Evolutionary conservation across 2,888 invertebrate species (phyloP), one percentile per base, ranked within the genome.

Genomic region (Ernsta delagoae): DNA sequence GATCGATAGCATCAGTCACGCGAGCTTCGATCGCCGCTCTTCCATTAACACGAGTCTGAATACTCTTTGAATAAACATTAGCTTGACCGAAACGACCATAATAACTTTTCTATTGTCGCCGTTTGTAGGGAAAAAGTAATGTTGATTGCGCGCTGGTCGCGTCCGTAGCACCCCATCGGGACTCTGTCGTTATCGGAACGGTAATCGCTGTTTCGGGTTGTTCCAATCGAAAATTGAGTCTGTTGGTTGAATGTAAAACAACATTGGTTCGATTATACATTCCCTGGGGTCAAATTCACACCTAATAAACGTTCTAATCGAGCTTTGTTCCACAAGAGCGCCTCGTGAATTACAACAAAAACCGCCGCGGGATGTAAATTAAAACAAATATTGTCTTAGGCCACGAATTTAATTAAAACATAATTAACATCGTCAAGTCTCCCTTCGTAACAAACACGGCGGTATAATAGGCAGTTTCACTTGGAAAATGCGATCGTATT

Each of bases 41-140:
- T 83, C 83, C 83, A 36, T 79, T 73, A 74, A 72, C 65, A 70
- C 54, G 70, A 41, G 70, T 65, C 73, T 70, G 72, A 83, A 50
- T 50, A 24, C 50, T 50, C 50, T 50, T 50, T 5, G 86, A 89
- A 89, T 87, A 88, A 87, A 84, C 85, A 88, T 89, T 85, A 83
- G 78, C 71, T 45, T 76, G 76, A 73, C 77, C 75, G 77, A 82
- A 81, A 81, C 78, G 82, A 75, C 75, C 74, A 79, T 86, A 87
- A 91, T 89, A 81, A 85, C 81, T 86, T 86, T 86, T 83, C 84
- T 83, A 87, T 90, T 83, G 85, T 83, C 79, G 76, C 75, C 79
- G 75, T 65, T 74, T 75, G 73, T 71, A 68, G 77, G 76, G 76
- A 77, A 72, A 71, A 77, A 59, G 77, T 77, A 75, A 77, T 83